Evolutionary conservation across 2,888 invertebrate species (phyloP).

Genomic region (Tromatobia lineatoria): DNA sequence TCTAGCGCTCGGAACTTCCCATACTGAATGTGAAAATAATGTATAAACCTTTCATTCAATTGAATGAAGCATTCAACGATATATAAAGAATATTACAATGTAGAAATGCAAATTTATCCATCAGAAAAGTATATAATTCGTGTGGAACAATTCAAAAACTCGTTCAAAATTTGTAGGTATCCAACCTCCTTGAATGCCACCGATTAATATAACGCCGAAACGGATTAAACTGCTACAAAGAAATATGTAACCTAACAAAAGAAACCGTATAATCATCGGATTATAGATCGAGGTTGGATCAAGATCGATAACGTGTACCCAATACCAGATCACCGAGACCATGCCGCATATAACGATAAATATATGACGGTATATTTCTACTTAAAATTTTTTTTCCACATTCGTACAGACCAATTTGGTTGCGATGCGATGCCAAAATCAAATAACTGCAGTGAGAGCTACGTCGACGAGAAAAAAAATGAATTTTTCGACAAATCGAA

Average conservation of each 20-base stretch:
- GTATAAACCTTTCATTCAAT: neutral
- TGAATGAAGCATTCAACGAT: neutral
- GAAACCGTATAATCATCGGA: conserved; percentile 10
- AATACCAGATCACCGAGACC: conserved; percentile 49
- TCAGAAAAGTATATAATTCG: neutral
- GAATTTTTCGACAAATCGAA: too few relatives aligned
- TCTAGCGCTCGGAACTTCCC: too few relatives aligned
- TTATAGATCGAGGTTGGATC: conserved; percentile 48
- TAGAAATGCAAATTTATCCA: neutral
- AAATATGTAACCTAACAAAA: conserved; percentile 1
- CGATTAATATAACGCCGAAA: neutral
- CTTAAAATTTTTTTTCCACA: conserved; percentile 32
- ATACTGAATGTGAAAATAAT: neutral
- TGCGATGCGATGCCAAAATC: conserved; percentile 71
- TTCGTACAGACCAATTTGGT: conserved; percentile 36
- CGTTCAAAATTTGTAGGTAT: neutral
- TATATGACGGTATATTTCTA: conserved; percentile 12
- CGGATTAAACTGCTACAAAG: neutral
- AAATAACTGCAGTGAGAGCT: conserved; percentile 52
- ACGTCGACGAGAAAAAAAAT: conserved; percentile 37
- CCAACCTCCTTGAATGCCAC: conserved; percentile 23
- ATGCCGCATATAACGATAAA: conserved; percentile 42
- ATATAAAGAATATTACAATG: neutral
- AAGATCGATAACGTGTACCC: conserved; percentile 40
- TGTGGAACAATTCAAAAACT: neutral